phyloP scores from a whole-genome alignment of 2,113 vertebrate genomes.

The Hirundichthys speculiger region DNA sequence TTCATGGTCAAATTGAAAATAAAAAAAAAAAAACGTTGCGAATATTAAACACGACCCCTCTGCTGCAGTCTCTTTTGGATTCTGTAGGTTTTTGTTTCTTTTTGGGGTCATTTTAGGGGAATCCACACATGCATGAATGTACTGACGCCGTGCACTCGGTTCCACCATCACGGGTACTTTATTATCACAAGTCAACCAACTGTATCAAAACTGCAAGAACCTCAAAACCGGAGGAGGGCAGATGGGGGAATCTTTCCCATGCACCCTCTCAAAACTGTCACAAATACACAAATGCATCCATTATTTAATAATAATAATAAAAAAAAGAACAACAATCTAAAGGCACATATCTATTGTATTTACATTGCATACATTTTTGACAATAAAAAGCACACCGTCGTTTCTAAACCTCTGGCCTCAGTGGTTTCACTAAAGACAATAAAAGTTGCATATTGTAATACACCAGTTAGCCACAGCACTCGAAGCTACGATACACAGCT shows the following conservation, averaged over 20 bases:
- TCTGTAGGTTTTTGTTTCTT: neutral
- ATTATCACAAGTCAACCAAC: constrained; percentile 78
- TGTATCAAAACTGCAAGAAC: constrained; percentile 72
- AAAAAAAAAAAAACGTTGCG: constrained; percentile 77
- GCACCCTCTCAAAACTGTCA: constrained; percentile 25
- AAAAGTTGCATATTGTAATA: constrained; percentile 27
- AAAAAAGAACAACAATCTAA: constrained; percentile 54
- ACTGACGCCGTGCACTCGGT: constrained; percentile 7
- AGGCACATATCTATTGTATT: constrained; percentile 76
- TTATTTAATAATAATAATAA: constrained; percentile 19
- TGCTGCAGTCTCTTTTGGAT: neutral
- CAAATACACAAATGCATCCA: constrained; percentile 40
- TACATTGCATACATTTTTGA: constrained; percentile 72
- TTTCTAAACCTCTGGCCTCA: constrained; percentile 26
- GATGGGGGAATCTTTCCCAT: constrained; percentile 21
- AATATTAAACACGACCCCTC: constrained; percentile 56
- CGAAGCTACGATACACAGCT: constrained; percentile 44
- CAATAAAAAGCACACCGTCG: constrained; percentile 44
- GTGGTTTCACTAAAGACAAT: constrained; percentile 27
- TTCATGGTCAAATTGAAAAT: constrained; percentile 76
- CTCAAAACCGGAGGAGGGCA: constrained; percentile 40
- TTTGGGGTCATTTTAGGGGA: constrained; percentile 1
- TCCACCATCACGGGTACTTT: constrained; percentile 67
- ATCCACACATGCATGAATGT: neutral
- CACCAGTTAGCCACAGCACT: constrained; percentile 47